Conservation (phyloP, 2,888 invertebrate genomes). For the Thyatira batis region DNA sequence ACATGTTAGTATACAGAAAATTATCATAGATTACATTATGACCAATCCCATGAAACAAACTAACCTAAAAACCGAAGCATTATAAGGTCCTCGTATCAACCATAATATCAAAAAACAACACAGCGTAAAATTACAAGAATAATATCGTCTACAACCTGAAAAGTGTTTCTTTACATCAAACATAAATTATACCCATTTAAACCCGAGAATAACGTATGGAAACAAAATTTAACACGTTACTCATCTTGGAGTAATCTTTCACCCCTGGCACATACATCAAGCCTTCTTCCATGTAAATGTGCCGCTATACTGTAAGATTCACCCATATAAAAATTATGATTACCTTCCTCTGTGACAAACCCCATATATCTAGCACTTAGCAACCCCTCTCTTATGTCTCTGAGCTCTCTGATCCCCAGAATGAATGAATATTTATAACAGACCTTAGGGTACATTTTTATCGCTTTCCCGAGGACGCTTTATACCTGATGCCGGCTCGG, state of each 20-base stretch:
- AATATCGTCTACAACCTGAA: not conserved
- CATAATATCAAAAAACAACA: not conserved
- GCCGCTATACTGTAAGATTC: slow-evolving; percentile 32
- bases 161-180: not conserved
- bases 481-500: slow-evolving; percentile 52
- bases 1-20: too few species aligned
- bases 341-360: slow-evolving; percentile 65
- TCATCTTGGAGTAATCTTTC: slow-evolving; percentile 43
- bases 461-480: slow-evolving; percentile 53
- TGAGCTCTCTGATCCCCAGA: slow-evolving; percentile 22
- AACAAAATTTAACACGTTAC: slow-evolving; percentile 34
- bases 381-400: slow-evolving; percentile 36
- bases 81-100: not conserved
- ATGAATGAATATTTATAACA: slow-evolving; percentile 75
- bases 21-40: too few species aligned
- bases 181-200: slow-evolving; percentile 18
- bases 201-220: slow-evolving; percentile 26
- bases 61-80: too few species aligned
- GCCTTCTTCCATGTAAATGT: slow-evolving; percentile 36
- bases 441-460: slow-evolving; percentile 62
- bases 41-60: too few species aligned
- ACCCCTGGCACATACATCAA: slow-evolving; percentile 33
- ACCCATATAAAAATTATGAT: slow-evolving; percentile 71
- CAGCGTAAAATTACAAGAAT: not conserved
- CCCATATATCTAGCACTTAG: slow-evolving; percentile 66